Conservation (phyloP, 2,888 invertebrate genomes). For the Tanytarsus gracilentus region DNA sequence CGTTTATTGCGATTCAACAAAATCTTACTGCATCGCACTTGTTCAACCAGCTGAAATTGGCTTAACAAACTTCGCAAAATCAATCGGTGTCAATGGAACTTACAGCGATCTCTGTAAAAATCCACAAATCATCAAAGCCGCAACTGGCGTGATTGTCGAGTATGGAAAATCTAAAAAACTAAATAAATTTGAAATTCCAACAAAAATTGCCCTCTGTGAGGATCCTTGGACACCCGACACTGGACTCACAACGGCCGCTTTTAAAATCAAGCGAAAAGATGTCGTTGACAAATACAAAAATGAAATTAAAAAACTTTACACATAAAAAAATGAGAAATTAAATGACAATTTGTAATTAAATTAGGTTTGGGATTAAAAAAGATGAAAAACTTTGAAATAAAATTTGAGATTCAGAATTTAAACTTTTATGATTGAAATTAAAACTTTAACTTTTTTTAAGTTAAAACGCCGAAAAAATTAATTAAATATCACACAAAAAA, state of each 20-base stretch:
- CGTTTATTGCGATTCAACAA: constrained; percentile 84
- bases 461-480: no score
- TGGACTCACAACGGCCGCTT: constrained; percentile 95
- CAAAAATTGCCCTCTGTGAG: constrained; percentile 74
- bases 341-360: no score
- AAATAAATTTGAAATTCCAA: constrained; percentile 86
- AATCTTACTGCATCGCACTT: constrained; percentile 79
- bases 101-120: constrained; percentile 71
- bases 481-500: no score
- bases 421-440: not conserved
- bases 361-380: not conserved
- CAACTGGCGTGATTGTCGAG: constrained; percentile 70
- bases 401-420: not conserved
- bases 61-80: constrained; percentile 61
- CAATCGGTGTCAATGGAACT: constrained; percentile 50
- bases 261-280: constrained; percentile 94
- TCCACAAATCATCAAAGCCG: constrained; percentile 63
- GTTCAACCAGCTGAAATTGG: constrained; percentile 73
- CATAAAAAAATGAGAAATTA: no score
- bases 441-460: not conserved
- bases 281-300: constrained; percentile 88
- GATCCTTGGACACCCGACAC: constrained; percentile 97
- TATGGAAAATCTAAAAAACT: constrained; percentile 83
- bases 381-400: not conserved
- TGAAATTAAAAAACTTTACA: constrained; percentile 90